Conservation (phyloP, 2,888 invertebrate genomes). For the Perithous albicinctus region DNA sequence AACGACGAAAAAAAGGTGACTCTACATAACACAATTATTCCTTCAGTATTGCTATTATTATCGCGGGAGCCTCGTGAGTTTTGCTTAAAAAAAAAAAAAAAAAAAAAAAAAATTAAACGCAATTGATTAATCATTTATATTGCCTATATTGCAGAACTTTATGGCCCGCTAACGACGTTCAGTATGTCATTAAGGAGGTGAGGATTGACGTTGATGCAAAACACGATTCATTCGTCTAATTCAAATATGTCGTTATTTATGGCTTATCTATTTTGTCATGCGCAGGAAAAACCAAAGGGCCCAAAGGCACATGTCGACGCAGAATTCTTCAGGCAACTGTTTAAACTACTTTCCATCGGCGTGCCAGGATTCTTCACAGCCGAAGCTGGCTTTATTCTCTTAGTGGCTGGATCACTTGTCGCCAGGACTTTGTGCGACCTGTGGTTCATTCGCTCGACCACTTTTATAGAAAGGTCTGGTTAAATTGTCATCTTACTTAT, state of each 20-base stretch:
- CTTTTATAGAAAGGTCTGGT: slow-evolving; percentile 96
- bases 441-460: slow-evolving; percentile 98
- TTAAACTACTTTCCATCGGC: slow-evolving; percentile 86
- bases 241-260: not conserved
- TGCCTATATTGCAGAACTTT: slow-evolving; percentile 83
- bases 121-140: slow-evolving; percentile 47
- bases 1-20: slow-evolving; percentile 68
- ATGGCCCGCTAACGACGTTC: slow-evolving; percentile 90
- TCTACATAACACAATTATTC: not conserved
- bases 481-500: too few relatives aligned
- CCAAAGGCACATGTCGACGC: slow-evolving; percentile 92
- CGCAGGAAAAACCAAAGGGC: slow-evolving; percentile 83
- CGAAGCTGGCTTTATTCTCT: slow-evolving; percentile 90
- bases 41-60: not conserved
- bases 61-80: not conserved
- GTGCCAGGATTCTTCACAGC: slow-evolving; percentile 92
- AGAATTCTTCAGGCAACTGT: slow-evolving; percentile 90
- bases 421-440: slow-evolving; percentile 97
- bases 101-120: not conserved
- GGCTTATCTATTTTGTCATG: slow-evolving; percentile 36
- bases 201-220: slow-evolving; percentile 46
- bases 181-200: slow-evolving; percentile 91
- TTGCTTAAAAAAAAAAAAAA: not conserved
- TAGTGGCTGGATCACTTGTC: slow-evolving; percentile 93
- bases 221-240: not conserved